Evolutionary conservation across 2,888 invertebrate species (phyloP).

Genomic region (Augiades crinisus): DNA sequence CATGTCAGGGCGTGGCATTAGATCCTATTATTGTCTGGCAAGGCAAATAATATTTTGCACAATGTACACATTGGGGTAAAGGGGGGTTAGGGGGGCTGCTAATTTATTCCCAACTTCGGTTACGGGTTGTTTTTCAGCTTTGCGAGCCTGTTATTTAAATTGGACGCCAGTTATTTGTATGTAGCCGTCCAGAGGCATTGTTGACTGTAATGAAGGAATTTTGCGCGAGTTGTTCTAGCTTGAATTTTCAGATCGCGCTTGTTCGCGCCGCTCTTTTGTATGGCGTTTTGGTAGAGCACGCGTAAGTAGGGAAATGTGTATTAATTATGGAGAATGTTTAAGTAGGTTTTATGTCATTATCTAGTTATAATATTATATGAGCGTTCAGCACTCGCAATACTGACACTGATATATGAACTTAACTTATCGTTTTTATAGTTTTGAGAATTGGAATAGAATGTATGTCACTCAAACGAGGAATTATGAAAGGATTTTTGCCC

Average conservation of each 20-base stretch:
- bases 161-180: constrained; percentile 78
- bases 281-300: constrained; percentile 9
- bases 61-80: constrained; percentile 84
- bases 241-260: constrained; percentile 32
- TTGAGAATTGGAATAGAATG: too few species aligned
- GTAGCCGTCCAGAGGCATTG: constrained; percentile 67
- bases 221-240: constrained; percentile 29
- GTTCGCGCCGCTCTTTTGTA: constrained; percentile 23
- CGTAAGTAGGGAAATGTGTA: too few species aligned
- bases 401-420: too few species aligned
- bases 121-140: constrained; percentile 81
- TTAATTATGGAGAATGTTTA: too few species aligned
- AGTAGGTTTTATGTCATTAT: too few species aligned
- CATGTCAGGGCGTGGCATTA: constrained; percentile 80
- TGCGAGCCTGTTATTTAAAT: constrained; percentile 81
- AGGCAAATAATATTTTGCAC: constrained; percentile 88
- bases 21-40: constrained; percentile 83
- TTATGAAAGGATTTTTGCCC: too few species aligned
- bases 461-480: too few species aligned
- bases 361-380: too few species aligned
- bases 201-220: constrained; percentile 74
- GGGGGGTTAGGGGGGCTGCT: constrained; percentile 61
- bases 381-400: too few species aligned
- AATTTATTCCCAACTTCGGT: constrained; percentile 81
- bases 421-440: too few species aligned